phyloP scores from a whole-genome alignment of 2,888 invertebrate species.

The Limulus polyphemus region DNA sequence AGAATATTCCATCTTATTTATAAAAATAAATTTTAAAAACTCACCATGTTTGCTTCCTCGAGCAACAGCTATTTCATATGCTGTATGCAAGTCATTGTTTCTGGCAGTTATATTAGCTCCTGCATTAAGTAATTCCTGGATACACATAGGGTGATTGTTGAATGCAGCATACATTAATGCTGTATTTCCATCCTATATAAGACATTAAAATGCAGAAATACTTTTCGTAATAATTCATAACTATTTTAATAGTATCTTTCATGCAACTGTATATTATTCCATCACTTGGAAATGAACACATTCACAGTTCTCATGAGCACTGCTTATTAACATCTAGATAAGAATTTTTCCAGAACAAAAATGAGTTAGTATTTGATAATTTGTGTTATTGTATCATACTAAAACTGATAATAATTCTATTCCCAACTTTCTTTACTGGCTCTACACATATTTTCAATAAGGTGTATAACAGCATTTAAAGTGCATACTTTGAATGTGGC shows the following conservation, averaged over 20 bases:
- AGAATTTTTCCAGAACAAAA: too few species aligned
- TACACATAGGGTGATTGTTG: slow-evolving; percentile 65
- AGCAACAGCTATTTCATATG: slow-evolving; percentile 63
- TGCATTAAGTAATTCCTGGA: slow-evolving; percentile 63
- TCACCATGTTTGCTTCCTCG: slow-evolving; percentile 46
- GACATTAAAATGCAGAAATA: background rate
- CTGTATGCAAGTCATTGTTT: slow-evolving; percentile 70
- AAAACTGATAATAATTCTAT: too few species aligned
- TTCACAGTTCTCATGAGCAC: background rate
- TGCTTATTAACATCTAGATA: too few species aligned
- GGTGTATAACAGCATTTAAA: too few species aligned
- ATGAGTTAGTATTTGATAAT: too few species aligned
- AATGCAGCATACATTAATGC: slow-evolving; percentile 82
- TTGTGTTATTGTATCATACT: too few species aligned
- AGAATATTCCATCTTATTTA: background rate
- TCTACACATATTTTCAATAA: too few species aligned
- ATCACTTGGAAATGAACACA: background rate
- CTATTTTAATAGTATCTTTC: too few species aligned
- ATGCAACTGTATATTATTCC: too few species aligned
- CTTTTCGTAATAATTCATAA: background rate
- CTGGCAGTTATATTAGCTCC: slow-evolving; percentile 67
- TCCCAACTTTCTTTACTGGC: too few species aligned
- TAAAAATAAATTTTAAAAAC: slow-evolving; percentile 5
- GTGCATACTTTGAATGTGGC: too few species aligned
- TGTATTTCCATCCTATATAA: slow-evolving; percentile 62